Conservation (phyloP, 2,113 vertebrate genomes). For the Glaucomys volans region DNA sequence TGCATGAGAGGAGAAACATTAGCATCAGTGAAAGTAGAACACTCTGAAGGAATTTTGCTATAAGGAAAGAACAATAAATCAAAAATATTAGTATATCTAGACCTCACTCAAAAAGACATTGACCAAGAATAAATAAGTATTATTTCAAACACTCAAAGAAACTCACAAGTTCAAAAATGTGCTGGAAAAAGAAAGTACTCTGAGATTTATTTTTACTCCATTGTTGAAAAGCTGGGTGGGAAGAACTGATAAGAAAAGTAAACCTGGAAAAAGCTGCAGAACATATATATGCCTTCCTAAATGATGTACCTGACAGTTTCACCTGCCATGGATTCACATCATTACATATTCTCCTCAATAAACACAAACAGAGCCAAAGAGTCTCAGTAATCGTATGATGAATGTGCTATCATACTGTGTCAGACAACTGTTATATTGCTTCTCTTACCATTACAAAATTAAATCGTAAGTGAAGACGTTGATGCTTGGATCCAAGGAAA, state of each 20-base stretch:
- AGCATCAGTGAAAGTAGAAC: not conserved
- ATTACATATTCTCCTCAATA: slow-evolving; percentile 16
- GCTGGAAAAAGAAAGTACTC: not conserved
- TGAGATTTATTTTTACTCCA: not conserved
- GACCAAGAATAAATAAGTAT: not conserved
- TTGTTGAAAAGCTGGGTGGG: not conserved
- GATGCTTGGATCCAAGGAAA: not conserved
- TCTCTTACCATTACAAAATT: slow-evolving; percentile 40
- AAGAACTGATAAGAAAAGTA: not conserved
- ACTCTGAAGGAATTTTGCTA: not conserved
- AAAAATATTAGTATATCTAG: not conserved
- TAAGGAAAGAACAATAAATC: not conserved
- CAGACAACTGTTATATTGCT: slow-evolving; percentile 44
- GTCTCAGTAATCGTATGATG: slow-evolving; percentile 28
- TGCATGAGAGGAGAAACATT: not conserved
- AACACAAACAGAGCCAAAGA: slow-evolving; percentile 2
- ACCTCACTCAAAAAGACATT: not conserved
- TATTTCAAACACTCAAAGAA: not conserved
- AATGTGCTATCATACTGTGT: slow-evolving; percentile 45
- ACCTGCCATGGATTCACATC: not conserved
- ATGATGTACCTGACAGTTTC: not conserved
- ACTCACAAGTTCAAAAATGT: not conserved
- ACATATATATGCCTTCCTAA: not conserved
- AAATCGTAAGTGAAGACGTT: not conserved
- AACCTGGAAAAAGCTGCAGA: not conserved